These are phyloP conservation scores for Aradophagus sp. DNA, from an alignment of 1,140 invertebrate genomes.

Conservation along the genomic window DNA sequence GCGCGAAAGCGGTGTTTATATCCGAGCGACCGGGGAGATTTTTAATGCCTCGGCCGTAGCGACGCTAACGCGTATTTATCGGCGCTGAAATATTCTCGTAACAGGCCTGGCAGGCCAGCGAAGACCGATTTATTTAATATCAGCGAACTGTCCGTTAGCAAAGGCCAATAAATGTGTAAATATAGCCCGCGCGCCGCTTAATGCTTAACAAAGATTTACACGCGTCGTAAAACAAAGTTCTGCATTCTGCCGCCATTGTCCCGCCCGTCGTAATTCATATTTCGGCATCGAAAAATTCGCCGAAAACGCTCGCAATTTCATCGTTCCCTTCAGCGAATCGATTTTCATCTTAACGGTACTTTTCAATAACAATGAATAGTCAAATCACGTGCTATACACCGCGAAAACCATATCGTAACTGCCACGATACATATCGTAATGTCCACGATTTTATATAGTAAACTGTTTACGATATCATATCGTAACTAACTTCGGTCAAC, in stretches of 20 bases:
- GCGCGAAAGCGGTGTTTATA: no score
- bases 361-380: no score
- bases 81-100: slow-evolving; percentile 41
- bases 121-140: slow-evolving; percentile 50
- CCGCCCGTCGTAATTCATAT: slow-evolving; percentile 34
- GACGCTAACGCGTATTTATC: slow-evolving; percentile 32
- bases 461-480: no score
- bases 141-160: slow-evolving; percentile 46
- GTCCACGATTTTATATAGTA: no score
- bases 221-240: slow-evolving; percentile 36
- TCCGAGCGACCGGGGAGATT: slow-evolving; percentile 28
- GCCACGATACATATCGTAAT: no score
- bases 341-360: no score
- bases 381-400: no score
- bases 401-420: no score
- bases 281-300: slow-evolving; percentile 29
- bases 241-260: slow-evolving; percentile 37
- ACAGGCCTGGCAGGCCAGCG: slow-evolving; percentile 34
- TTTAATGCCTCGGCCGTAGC: slow-evolving; percentile 18
- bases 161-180: slow-evolving; percentile 53
- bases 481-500: no score
- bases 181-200: slow-evolving; percentile 41
- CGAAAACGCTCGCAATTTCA: slow-evolving; percentile 1
- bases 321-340: no score
- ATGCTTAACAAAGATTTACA: slow-evolving; percentile 41